Evolutionary conservation across 1,140 invertebrate species (phyloP).

Genomic region (Pachyrhynchus sulphureomaculatus): DNA sequence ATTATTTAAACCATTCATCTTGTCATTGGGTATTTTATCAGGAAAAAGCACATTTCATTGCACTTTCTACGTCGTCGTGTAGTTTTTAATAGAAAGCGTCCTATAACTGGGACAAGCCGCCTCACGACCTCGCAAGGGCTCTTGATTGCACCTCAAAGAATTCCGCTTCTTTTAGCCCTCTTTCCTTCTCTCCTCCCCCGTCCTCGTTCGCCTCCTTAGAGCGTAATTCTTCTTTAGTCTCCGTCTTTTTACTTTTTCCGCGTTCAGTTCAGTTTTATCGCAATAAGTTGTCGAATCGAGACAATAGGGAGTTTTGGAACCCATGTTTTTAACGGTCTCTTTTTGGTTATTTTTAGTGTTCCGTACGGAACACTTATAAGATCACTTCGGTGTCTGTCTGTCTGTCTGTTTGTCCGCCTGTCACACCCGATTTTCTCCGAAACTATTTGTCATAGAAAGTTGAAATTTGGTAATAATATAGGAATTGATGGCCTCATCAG

Average conservation of each 20-base stretch:
- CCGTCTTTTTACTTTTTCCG: constrained; percentile 21
- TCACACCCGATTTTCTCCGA: no score
- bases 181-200: neutral
- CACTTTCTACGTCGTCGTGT: neutral
- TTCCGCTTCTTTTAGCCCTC: constrained; percentile 16
- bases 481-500: no score
- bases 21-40: no score
- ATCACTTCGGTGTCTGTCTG: no score
- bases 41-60: no score
- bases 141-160: constrained; percentile 31
- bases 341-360: no score
- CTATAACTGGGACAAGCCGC: constrained; percentile 18
- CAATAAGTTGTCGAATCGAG: constrained; percentile 23
- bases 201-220: constrained; percentile 8
- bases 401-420: no score
- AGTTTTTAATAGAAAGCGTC: constrained; percentile 19
- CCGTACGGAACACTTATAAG: no score
- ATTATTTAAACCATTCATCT: no score
- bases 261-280: constrained; percentile 24
- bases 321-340: neutral
- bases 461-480: no score
- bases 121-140: constrained; percentile 9
- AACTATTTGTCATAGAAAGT: no score
- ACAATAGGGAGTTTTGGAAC: constrained; percentile 8
- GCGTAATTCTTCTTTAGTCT: constrained; percentile 21